These are phyloP conservation scores for Podotricha telesiphe DNA, from an alignment of 2,888 invertebrate species.

Conservation along the genomic window DNA sequence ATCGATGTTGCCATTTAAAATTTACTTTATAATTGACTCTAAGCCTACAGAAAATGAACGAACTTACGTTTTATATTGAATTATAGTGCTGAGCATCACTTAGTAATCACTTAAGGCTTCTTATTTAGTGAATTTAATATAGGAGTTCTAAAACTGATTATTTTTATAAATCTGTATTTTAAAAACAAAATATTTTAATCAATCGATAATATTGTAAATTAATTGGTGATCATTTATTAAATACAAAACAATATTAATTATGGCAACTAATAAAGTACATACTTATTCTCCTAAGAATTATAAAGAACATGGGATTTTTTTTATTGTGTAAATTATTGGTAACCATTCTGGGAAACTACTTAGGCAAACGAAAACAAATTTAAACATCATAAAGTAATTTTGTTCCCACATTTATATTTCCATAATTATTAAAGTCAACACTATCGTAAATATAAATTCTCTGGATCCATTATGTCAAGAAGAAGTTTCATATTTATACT, in stretches of 20 bases:
- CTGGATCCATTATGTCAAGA: constrained; percentile 47
- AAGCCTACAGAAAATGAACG: constrained; percentile 50
- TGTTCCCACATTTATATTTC: constrained; percentile 60
- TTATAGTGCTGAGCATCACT: constrained; percentile 28
- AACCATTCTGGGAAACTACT: constrained; percentile 17
- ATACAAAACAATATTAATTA: too few relatives aligned
- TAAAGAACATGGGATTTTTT: background rate
- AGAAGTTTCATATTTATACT: constrained; percentile 23
- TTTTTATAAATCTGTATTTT: background rate
- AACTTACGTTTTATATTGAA: constrained; percentile 28
- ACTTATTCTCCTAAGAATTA: constrained; percentile 3
- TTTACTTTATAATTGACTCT: constrained; percentile 59
- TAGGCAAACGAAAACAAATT: background rate
- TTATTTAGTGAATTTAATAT: constrained; percentile 7
- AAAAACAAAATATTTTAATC: background rate
- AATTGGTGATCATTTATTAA: too few relatives aligned
- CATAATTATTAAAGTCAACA: constrained; percentile 52
- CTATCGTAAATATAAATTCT: constrained; percentile 55
- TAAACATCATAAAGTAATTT: constrained; percentile 43
- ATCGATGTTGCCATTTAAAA: constrained; percentile 32
- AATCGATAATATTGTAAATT: background rate
- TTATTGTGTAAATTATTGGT: constrained; percentile 6
- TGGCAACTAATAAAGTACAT: too few relatives aligned
- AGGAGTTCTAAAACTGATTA: background rate
- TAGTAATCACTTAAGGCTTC: constrained; percentile 19